Evolutionary conservation across 2,888 invertebrate species (phyloP), one percentile per base, ranked within the genome.

Genomic region (Epiblema foenella): DNA sequence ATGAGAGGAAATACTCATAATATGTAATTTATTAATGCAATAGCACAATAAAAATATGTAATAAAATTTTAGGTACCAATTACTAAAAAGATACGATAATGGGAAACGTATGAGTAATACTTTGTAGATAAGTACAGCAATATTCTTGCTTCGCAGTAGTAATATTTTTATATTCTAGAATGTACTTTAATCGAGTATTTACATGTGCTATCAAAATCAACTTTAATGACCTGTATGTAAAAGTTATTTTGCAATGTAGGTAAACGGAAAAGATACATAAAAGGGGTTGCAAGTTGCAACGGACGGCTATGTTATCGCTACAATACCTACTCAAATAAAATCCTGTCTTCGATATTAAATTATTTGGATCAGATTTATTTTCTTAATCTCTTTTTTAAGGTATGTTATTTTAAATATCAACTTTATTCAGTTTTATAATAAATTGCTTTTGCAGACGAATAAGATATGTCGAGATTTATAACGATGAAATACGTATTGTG

Each of bases 301-400:
- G n/a, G n/a, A 46, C 12, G 46, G 8, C 42, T n/a, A 59, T 42
- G 59, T 59, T 39, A n/a, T 59, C 20, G n/a, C 42, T 20, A 42
- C 20, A 42, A 42, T 42, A n/a, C n/a, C n/a, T n/a, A 59, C 39
- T 59, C 58, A 58, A n/a, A n/a, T 42, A 42, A 42, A 20, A n/a
- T n/a, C 37, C 37, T 37, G 10, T 57, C n/a, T 17, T 17, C 57
- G 17, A n/a, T 59, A 15, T 59, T 20, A 20, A 59, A 59, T 20
- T 59, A 24, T 42, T 59, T 42, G 42, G 15, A 42, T 59, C 20
- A 29, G 8, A 20, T 39, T 18, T 10, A 15, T 2, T 12, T n/a
- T 42, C 9, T 9, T 39, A n/a, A 37, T 42, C 8, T 42, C 9
- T 15, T 39, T 42, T 15, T 15, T 42, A 39, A 15, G 3, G 4